Evolutionary conservation across 2,888 invertebrate genomes (phyloP).

Genomic region (Archips xylosteana): DNA sequence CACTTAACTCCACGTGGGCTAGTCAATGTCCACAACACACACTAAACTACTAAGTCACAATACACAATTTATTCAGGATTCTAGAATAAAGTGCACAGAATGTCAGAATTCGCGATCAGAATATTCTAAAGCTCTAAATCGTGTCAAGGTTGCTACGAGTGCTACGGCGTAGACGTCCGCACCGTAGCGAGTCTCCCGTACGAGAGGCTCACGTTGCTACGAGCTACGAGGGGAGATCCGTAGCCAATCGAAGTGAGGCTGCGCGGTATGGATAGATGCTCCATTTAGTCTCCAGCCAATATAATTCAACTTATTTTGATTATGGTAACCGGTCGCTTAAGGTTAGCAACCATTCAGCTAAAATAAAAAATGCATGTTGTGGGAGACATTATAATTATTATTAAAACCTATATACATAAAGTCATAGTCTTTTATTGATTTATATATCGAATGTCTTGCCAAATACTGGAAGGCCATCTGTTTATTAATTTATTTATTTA

Average conservation of each 20-base stretch:
- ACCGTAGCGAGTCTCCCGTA: conserved; percentile 78
- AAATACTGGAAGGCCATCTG: no score
- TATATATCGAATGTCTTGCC: no score
- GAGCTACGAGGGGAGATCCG: conserved; percentile 82
- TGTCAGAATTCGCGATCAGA: conserved; percentile 38
- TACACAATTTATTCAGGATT: conserved; percentile 10
- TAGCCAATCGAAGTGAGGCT: conserved; percentile 84
- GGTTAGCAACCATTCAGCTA: no score
- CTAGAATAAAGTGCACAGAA: conserved; percentile 12
- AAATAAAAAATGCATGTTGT: no score
- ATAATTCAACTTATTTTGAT: not conserved
- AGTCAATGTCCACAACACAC: conserved; percentile 29
- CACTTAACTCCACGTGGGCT: conserved; percentile 29
- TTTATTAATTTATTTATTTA: no score
- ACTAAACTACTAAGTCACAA: conserved; percentile 18
- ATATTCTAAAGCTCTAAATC: conserved; percentile 67
- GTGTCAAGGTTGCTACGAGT: conserved; percentile 72
- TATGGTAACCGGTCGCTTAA: no score
- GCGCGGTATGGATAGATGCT: conserved; percentile 70
- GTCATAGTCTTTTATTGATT: no score
- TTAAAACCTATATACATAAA: no score
- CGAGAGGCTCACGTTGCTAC: conserved; percentile 83
- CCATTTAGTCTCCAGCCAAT: conserved; percentile 57
- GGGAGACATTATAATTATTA: no score
- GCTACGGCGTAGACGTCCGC: conserved; percentile 79